These are phyloP conservation scores for Ctenoplectra terminalis DNA, from an alignment of 1,140 invertebrate genomes.

Conservation along the genomic window DNA sequence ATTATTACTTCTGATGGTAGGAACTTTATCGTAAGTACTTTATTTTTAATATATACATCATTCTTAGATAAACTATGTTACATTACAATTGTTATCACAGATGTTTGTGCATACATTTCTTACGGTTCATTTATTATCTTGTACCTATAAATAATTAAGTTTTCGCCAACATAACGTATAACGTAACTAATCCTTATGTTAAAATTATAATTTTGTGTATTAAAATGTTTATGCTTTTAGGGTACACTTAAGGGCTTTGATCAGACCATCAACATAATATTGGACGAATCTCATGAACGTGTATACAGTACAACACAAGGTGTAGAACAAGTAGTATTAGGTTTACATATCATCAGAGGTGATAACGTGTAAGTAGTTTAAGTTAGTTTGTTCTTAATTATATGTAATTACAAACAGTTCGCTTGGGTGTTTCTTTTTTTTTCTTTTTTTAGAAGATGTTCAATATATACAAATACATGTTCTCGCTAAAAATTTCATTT, in stretches of 20 bases:
- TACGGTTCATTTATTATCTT: neutral
- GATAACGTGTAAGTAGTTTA: conserved; percentile 94
- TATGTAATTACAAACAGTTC: neutral
- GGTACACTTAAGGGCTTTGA: conserved; percentile 96
- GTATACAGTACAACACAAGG: conserved; percentile 96
- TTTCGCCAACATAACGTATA: neutral
- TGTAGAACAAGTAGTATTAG: conserved; percentile 97
- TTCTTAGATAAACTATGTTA: neutral
- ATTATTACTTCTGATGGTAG: conserved; percentile 97
- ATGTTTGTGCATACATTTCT: neutral
- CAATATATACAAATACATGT: conserved; percentile 37
- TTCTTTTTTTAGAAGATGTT: conserved; percentile 43
- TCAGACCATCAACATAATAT: conserved; percentile 98
- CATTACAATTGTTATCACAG: neutral
- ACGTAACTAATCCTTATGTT: neutral
- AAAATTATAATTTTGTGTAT: conserved; percentile 43
- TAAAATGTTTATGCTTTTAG: conserved; percentile 82
- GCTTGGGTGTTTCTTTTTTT: neutral
- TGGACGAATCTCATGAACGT: conserved; percentile 98
- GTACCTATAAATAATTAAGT: neutral
- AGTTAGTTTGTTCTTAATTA: neutral
- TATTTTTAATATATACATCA: neutral
- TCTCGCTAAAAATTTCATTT: conserved; percentile 15
- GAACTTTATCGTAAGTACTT: conserved; percentile 94
- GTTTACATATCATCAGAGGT: conserved; percentile 97